Conservation (phyloP, 2,888 invertebrate genomes). For the Chelonus formosanus region DNA sequence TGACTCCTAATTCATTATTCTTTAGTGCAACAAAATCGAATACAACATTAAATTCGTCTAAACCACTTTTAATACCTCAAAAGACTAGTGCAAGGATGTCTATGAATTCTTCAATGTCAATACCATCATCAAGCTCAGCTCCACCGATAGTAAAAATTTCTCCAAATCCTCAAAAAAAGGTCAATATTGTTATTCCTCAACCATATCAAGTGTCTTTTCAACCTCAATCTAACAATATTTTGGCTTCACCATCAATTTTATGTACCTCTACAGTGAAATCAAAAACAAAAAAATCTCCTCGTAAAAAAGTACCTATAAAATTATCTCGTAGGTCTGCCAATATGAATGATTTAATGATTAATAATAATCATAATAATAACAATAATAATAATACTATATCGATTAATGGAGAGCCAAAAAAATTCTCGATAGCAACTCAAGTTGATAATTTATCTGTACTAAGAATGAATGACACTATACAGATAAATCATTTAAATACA, state of each 20-base stretch:
- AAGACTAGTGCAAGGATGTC: slow-evolving; percentile 8
- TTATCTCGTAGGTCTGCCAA: background rate
- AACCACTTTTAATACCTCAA: background rate
- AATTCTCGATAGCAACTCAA: slow-evolving; percentile 41
- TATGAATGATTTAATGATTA: too few species aligned
- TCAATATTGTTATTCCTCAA: slow-evolving; percentile 20
- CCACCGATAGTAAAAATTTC: slow-evolving; percentile 1
- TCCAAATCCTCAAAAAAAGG: background rate
- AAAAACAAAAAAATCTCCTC: slow-evolving; percentile 28
- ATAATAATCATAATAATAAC: slow-evolving; percentile 18
- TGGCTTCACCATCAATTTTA: background rate
- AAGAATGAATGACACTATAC: background rate
- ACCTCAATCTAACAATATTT: background rate
- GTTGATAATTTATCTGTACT: slow-evolving; percentile 32
- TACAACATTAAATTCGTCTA: background rate
- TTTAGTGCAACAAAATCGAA: background rate
- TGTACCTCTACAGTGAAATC: slow-evolving; percentile 23
- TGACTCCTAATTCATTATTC: background rate
- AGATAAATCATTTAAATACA: slow-evolving; percentile 15
- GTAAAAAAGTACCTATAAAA: slow-evolving; percentile 40
- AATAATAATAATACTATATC: slow-evolving; percentile 3
- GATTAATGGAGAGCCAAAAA: slow-evolving; percentile 29
- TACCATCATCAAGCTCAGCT: background rate
- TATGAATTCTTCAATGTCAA: background rate
- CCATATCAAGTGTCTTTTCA: slow-evolving; percentile 11